phyloP scores from a whole-genome alignment of 2,888 invertebrate species.

The Euzophera pinguis region DNA sequence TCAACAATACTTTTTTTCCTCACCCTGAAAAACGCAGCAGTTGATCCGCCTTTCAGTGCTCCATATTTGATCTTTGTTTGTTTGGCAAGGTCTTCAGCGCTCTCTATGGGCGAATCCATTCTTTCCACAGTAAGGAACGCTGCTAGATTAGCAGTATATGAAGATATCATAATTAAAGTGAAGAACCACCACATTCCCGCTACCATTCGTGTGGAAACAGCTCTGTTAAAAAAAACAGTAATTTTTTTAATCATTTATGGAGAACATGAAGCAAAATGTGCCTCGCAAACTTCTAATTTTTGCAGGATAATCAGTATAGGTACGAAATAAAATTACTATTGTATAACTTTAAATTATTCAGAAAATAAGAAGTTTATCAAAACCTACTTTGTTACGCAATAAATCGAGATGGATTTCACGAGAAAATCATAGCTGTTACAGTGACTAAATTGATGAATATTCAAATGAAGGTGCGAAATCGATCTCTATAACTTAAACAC shows the following conservation, averaged over 20 bases:
- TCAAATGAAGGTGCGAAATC: constrained; percentile 35
- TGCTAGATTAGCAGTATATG: constrained; percentile 97
- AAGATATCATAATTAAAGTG: constrained; percentile 96
- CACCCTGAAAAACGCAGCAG: constrained; percentile 96
- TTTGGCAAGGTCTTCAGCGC: constrained; percentile 96
- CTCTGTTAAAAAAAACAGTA: constrained; percentile 69
- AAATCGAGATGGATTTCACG: constrained; percentile 32
- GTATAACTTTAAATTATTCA: no score
- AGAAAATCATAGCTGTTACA: not conserved
- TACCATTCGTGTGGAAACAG: constrained; percentile 92
- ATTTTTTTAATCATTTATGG: not conserved
- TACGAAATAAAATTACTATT: not conserved
- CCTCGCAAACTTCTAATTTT: not conserved
- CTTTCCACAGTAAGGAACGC: constrained; percentile 95
- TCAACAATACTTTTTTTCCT: constrained; percentile 27
- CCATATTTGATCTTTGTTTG: constrained; percentile 99
- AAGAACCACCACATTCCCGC: constrained; percentile 98
- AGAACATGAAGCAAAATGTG: not conserved
- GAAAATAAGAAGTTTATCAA: not conserved
- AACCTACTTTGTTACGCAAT: not conserved
- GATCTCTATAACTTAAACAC: constrained; percentile 31
- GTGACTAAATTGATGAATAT: not conserved
- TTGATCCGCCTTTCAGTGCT: constrained; percentile 94
- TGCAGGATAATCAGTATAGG: not conserved
- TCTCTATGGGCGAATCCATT: constrained; percentile 97